Conservation (phyloP, 2,113 vertebrate genomes). For the Vulpes ferrilata region DNA sequence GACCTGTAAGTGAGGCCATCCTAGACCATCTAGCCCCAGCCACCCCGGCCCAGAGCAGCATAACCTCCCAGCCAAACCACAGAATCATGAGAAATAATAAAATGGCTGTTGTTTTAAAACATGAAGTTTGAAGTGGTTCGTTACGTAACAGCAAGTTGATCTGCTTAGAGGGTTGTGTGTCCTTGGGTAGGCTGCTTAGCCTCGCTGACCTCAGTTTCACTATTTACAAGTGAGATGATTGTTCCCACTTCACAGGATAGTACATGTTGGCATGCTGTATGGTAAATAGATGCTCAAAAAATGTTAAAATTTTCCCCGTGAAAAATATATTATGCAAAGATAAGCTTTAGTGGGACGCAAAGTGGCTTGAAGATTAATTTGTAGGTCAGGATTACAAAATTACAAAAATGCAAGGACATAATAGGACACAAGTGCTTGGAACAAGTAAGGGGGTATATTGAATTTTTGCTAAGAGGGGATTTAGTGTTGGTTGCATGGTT, state of each 20-base stretch:
- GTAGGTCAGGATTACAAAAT: constrained; percentile 6
- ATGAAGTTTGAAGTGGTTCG: background rate
- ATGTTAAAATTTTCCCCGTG: background rate
- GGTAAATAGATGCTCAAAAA: background rate
- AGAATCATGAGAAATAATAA: background rate
- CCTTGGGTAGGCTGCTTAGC: background rate
- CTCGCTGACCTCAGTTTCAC: background rate
- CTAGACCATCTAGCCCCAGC: background rate
- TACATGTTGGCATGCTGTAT: background rate
- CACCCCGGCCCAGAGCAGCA: background rate
- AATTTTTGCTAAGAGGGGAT: background rate
- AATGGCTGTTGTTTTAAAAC: background rate
- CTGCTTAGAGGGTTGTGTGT: background rate
- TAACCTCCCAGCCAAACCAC: background rate
- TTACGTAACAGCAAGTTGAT: background rate
- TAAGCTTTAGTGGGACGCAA: background rate
- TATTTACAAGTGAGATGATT: background rate
- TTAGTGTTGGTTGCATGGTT: background rate
- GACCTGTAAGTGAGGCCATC: background rate
- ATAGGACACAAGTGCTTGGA: background rate
- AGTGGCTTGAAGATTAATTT: background rate
- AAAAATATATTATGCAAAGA: constrained; percentile 2
- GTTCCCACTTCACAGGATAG: background rate
- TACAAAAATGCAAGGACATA: background rate
- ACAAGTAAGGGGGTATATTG: background rate